These are phyloP conservation scores for Magallana ariakensis DNA, from an alignment of 1,140 invertebrate species.

Conservation along the genomic window DNA sequence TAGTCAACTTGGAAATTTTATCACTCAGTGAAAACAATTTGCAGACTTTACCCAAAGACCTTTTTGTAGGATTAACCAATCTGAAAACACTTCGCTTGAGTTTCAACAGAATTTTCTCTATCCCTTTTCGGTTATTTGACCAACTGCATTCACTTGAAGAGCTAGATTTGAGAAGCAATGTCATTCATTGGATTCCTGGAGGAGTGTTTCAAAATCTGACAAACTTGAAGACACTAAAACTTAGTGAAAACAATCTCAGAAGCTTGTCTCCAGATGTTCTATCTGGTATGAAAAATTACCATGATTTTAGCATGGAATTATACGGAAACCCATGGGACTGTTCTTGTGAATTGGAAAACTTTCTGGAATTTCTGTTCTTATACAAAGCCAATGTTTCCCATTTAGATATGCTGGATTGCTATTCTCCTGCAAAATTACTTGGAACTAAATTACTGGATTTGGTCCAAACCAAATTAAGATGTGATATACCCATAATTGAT, in stretches of 20 bases:
- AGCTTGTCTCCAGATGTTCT: conserved; percentile 52
- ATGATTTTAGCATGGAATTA: conserved; percentile 55
- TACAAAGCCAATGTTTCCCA: conserved; percentile 47
- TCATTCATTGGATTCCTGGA: conserved; percentile 51
- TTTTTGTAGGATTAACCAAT: conserved; percentile 62
- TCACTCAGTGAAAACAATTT: conserved; percentile 66
- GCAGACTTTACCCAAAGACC: conserved; percentile 20
- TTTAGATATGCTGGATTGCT: conserved; percentile 57
- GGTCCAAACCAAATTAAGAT: conserved; percentile 38
- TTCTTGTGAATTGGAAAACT: conserved; percentile 65
- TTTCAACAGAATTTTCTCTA: conserved; percentile 59
- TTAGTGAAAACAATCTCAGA: conserved; percentile 56
- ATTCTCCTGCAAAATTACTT: conserved; percentile 52
- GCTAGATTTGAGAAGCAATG: conserved; percentile 63
- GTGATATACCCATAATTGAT: conserved; percentile 41
- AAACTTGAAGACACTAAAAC: conserved; percentile 50
- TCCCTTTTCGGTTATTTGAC: conserved; percentile 58
- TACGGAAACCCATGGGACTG: conserved; percentile 73
- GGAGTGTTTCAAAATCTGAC: conserved; percentile 47
- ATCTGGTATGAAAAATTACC: conserved; percentile 48
- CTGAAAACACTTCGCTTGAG: conserved; percentile 63
- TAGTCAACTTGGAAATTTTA: conserved; percentile 35
- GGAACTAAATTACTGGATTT: conserved; percentile 63
- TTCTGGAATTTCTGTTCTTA: conserved; percentile 40
- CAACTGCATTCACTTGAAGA: conserved; percentile 55